Evolutionary conservation across 2,888 invertebrate species (phyloP).

Genomic region (Brenthis ino): DNA sequence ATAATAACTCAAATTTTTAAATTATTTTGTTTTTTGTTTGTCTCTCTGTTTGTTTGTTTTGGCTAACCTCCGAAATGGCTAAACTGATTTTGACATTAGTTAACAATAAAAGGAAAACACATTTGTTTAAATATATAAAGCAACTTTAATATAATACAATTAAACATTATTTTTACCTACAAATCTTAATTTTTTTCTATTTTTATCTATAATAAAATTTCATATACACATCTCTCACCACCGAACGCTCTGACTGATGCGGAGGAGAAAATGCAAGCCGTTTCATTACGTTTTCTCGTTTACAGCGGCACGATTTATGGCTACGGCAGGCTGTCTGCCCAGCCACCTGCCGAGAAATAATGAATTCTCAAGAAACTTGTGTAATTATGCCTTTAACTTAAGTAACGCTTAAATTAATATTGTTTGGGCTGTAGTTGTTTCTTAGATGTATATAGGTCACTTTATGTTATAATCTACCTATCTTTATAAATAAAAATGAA

Average conservation of each 20-base stretch:
- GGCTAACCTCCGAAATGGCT: too few relatives aligned
- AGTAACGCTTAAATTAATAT: conserved; percentile 9
- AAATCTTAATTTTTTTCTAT: neutral
- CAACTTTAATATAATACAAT: too few relatives aligned
- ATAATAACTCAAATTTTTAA: too few relatives aligned
- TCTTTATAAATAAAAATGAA: too few relatives aligned
- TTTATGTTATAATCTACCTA: neutral
- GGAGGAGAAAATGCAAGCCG: conserved; percentile 74
- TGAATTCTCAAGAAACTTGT: conserved; percentile 33
- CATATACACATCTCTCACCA: conserved; percentile 46
- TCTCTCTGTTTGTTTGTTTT: too few relatives aligned
- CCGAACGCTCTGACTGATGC: conserved; percentile 63
- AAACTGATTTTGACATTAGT: too few relatives aligned
- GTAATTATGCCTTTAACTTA: conserved; percentile 20
- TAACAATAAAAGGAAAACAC: too few relatives aligned
- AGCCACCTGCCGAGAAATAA: conserved; percentile 29
- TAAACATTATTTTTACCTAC: neutral
- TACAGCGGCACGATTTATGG: conserved; percentile 66
- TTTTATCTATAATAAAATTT: conserved; percentile 25
- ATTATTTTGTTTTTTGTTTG: too few relatives aligned
- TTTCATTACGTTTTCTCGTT: conserved; percentile 78
- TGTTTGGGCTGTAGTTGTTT: neutral
- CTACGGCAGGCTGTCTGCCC: conserved; percentile 42
- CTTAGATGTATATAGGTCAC: neutral
- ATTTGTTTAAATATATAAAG: too few relatives aligned